Percentiles rank a stretch among this genome's conserved stretches.
These are phyloP conservation scores for Synaphobranchus kaupii DNA, from an alignment of 2,797 vertebrate genomes.

Conservation along the genomic window DNA sequence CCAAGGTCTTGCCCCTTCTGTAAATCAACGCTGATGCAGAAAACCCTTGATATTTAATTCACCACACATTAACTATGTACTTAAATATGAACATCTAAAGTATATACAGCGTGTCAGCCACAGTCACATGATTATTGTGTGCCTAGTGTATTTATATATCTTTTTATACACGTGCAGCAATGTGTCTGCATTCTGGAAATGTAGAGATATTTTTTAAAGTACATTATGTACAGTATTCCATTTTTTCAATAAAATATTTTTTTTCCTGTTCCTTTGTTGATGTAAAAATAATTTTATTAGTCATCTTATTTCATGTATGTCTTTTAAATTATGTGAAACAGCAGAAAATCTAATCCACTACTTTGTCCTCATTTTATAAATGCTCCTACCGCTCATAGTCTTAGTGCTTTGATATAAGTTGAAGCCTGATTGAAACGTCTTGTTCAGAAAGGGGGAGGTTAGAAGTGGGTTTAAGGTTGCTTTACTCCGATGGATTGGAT, in stretches of 20 bases:
- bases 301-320: background rate
- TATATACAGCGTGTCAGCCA: background rate
- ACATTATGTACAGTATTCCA: background rate
- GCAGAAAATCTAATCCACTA: background rate
- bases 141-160: background rate
- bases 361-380: background rate
- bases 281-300: background rate
- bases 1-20: background rate
- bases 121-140: background rate
- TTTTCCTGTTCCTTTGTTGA: conserved; percentile 3
- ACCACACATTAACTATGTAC: background rate
- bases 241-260: conserved; percentile 21
- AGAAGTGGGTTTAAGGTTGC: no score
- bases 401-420: background rate
- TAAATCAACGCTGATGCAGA: background rate
- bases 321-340: background rate
- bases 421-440: no score
- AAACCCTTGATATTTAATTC: background rate
- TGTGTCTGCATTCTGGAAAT: background rate
- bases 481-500: no score
- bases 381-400: background rate
- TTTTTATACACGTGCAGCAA: conserved; percentile 14
- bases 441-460: no score
- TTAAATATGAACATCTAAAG: background rate
- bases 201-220: conserved; percentile 16